phyloP scores from a whole-genome alignment of 2,113 vertebrate genomes.

The Phoxinus phoxinus region DNA sequence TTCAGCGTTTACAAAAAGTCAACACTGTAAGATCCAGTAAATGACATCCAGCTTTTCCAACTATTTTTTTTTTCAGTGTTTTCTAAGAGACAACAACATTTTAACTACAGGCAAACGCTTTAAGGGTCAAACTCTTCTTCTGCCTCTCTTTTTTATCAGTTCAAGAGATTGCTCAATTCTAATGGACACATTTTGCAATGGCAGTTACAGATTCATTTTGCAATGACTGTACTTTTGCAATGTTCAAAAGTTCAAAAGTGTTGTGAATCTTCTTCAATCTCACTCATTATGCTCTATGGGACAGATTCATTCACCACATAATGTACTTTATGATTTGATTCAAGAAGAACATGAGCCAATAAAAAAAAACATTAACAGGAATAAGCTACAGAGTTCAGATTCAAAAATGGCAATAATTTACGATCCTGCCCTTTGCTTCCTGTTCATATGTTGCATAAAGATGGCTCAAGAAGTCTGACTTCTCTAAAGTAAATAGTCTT shows the following conservation, averaged over 20 bases:
- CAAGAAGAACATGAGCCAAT: not conserved
- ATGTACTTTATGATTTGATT: not conserved
- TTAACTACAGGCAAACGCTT: not conserved
- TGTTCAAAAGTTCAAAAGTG: not conserved
- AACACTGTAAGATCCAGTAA: slow-evolving; percentile 16
- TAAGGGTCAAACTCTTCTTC: not conserved
- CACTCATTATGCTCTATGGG: not conserved
- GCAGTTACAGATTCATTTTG: not conserved
- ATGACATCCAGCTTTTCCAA: not conserved
- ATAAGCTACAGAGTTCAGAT: not conserved
- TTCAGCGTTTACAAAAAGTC: not conserved
- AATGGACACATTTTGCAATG: not conserved
- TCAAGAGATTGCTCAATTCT: not conserved
- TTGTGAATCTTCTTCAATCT: not conserved
- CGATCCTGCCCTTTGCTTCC: not conserved
- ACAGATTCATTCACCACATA: not conserved
- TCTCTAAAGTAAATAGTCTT: not conserved
- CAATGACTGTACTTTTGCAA: not conserved
- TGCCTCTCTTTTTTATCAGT: not conserved
- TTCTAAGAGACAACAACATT: not conserved
- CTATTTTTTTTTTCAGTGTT: not conserved
- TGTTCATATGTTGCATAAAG: not conserved
- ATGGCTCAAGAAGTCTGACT: not conserved
- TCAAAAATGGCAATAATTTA: too few species aligned
- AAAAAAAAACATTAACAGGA: not conserved